Base-by-base conservation (phyloP, 2,113 vertebrate species). In the Hepsetus odoe region DNA sequence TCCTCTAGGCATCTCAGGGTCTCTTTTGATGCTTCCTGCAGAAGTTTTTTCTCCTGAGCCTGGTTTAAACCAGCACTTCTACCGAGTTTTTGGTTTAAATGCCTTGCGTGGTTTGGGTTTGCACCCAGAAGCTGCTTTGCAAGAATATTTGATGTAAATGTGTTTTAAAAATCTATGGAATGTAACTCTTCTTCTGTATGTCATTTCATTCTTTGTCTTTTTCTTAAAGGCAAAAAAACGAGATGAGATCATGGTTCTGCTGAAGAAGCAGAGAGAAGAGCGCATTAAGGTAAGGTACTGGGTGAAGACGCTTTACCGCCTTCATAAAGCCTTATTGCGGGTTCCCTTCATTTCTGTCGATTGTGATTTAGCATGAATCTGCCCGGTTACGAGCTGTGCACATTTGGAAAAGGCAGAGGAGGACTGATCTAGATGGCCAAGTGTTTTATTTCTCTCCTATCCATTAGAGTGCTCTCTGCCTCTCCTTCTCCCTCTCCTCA, bases 241-340 rank as follows among this genome's bases (percentile, higher is more conserved):
- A 76, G 86, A 91, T 18, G 90, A 94, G 75, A 93, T 94, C 84
- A 82, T 93, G 26, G 85, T 85, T 9, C 86, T 94, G 4, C 79
- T 92, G 69, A 89, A 79, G 78, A 93, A 91, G 83, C 91, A 93
- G 84, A 89, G 91, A 83, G 91, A 92, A 84, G 88, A 93, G 30
- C 87, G 92, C 69, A 90, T 93, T 28, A 80, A 46, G 87, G 93
- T 93, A 82, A 89, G 16, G n/a, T 30, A 14, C 32, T 40, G 4
- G 24, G 42, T n/a, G 7, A 12, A 65, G 4, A 18, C 32, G 38
- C 30, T 26, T 42, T 16, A 0, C 9, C 61, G 22, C 38, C n/a
- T 32, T 58, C 55, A 53, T 74, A 35, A 59, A 74, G 51, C 22
- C 30, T 33, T 61, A 24, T 7, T 22, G 24, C 51, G 30, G 12